phyloP scores from a whole-genome alignment of 2,113 vertebrate genomes.

The Fulica atra region DNA sequence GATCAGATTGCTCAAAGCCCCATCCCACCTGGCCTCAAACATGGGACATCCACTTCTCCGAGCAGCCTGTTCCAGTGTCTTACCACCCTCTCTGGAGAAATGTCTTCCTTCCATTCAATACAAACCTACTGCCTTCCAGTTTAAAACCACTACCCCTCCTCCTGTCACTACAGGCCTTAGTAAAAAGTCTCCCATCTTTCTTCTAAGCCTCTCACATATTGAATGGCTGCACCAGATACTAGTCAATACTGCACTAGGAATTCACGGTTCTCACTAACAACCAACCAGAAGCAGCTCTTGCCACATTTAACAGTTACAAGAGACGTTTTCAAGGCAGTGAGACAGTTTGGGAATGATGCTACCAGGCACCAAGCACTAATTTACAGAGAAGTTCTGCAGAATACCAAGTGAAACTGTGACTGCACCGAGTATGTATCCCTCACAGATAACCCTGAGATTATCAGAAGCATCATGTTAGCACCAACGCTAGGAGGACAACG shows the following conservation, averaged over 20 bases:
- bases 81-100: background rate
- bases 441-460: background rate
- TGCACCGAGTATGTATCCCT: background rate
- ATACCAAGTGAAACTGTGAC: background rate
- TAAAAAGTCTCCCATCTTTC: background rate
- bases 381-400: background rate
- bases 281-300: background rate
- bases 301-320: background rate
- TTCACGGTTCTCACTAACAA: background rate
- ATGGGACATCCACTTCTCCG: background rate
- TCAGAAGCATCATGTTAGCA: accelerated
- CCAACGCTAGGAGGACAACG: background rate
- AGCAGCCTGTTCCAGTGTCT: background rate
- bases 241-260: background rate
- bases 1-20: background rate
- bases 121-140: background rate
- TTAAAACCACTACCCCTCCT: background rate
- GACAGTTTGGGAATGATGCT: background rate
- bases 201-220: background rate
- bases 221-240: accelerated
- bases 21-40: background rate
- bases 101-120: background rate
- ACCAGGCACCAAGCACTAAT: background rate
- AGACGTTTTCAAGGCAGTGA: background rate
- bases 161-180: background rate